Conservation (phyloP, 2,797 vertebrate species). For the Halcyon leucocephala region DNA sequence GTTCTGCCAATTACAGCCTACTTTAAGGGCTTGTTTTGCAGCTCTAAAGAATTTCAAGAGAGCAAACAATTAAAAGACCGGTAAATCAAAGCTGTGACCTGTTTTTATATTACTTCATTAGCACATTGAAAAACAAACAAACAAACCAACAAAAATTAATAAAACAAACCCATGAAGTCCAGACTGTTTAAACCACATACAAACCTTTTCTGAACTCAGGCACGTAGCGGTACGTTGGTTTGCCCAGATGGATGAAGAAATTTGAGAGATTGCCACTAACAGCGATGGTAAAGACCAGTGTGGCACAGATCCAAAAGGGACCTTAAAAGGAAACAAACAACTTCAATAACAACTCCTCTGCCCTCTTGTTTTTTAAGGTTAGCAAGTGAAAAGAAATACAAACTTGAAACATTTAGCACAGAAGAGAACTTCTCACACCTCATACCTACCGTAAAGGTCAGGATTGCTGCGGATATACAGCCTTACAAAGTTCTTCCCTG, state of each 20-base stretch:
- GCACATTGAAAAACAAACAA: not conserved
- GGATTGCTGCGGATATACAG: slow-evolving; percentile 92
- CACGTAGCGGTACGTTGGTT: slow-evolving; percentile 87
- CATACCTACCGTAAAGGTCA: slow-evolving; percentile 91
- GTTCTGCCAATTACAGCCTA: not conserved
- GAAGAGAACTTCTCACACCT: not conserved
- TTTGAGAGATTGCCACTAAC: slow-evolving; percentile 96
- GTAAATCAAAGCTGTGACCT: not conserved
- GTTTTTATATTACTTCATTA: not conserved
- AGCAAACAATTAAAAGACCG: not conserved
- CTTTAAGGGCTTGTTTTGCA: not conserved
- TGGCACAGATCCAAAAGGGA: slow-evolving; percentile 98
- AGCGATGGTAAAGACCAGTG: slow-evolving; percentile 93
- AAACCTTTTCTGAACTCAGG: slow-evolving; percentile 95
- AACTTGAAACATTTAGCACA: not conserved
- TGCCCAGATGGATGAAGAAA: slow-evolving; percentile 85
- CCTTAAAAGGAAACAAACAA: slow-evolving; percentile 78
- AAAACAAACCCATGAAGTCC: not conserved
- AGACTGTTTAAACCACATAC: not conserved
- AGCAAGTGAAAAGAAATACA: not conserved
- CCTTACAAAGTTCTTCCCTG: slow-evolving; percentile 94
- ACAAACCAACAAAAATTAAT: not conserved
- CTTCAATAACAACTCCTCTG: not conserved
- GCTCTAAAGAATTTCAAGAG: not conserved
- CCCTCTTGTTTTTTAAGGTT: not conserved